Evolutionary conservation across 2,888 invertebrate species (phyloP).

Genomic region (Meteorus colon): DNA sequence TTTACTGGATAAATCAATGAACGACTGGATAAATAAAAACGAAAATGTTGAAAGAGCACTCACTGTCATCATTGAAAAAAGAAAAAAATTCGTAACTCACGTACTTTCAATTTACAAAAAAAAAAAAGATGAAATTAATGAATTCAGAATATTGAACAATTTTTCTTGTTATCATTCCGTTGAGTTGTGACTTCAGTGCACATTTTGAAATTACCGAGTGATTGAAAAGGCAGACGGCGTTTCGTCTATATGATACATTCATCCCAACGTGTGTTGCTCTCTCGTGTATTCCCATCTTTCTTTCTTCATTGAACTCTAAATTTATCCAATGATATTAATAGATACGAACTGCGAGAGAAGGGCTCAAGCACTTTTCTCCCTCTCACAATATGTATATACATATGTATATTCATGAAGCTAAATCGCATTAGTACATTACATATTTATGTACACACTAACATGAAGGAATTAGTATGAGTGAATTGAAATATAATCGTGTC

Average conservation of each 20-base stretch:
- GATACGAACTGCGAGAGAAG: slow-evolving; percentile 56
- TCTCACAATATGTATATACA: slow-evolving; percentile 5
- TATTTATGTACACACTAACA: background rate
- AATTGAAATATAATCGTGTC: slow-evolving; percentile 36
- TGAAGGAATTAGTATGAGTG: slow-evolving; percentile 13
- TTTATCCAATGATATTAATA: slow-evolving; percentile 70
- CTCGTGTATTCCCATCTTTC: slow-evolving; percentile 51
- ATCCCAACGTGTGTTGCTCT: slow-evolving; percentile 44
- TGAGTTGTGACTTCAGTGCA: background rate
- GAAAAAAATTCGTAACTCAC: too few relatives aligned
- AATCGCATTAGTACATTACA: slow-evolving; percentile 35
- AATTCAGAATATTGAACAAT: too few relatives aligned
- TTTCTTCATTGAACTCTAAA: slow-evolving; percentile 69
- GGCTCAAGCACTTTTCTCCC: slow-evolving; percentile 40
- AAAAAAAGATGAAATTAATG: too few relatives aligned
- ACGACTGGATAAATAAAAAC: too few relatives aligned
- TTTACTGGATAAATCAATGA: too few relatives aligned
- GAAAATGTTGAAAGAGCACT: too few relatives aligned
- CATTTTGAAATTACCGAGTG: slow-evolving; percentile 10
- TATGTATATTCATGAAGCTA: background rate
- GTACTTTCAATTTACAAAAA: too few relatives aligned
- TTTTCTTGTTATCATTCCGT: background rate
- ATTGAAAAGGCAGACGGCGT: slow-evolving; percentile 57
- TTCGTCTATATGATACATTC: slow-evolving; percentile 47
- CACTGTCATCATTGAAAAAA: too few relatives aligned